Base-by-base conservation (phyloP, 2,113 vertebrate genomes). In the Gnathonemus echidnorhynchus region DNA sequence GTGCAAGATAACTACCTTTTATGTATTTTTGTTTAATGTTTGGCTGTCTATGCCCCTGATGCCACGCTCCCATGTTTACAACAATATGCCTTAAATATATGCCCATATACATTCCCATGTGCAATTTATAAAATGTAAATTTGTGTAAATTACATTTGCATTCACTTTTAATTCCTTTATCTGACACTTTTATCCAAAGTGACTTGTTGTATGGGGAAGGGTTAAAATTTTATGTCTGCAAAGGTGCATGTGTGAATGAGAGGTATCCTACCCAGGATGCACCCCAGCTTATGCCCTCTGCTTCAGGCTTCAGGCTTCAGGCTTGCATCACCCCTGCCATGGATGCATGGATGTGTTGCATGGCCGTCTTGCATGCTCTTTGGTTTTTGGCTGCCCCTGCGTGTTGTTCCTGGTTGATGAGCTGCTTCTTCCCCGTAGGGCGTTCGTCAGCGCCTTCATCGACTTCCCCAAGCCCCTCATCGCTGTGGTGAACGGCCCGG, bases 381-480 rank as follows among this genome's bases (percentile, higher is more conserved):
- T 66, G 5, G 10, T 85, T 24, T 4, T 19, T 4, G 45, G 6
- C 42, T 24, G 0, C 3, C 35, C 24, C 19, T 85, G 83, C 17
- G 19, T 2, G 45, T 85, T n/a, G 39, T 48, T 87, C 31, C 27
- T 11, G 24, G 45, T 21, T 7, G 17, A 19, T 31, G 62, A 89
- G 17, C 0, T 39, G 11, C 27, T 6, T 48, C 21, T 89, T n/a
- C 7, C 88, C 48, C 91, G 1, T 91, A 97, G 97, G 89, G 87
- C 92, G 0, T 97, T 96, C 13, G 96, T 98, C 49, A 92, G 1
- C 24, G 88, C 90, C 11, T 97, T 97, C 90, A 98, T 98, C 49
- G 96, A 98, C 92, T 98, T 98, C 77, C 97, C 97, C 3, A 98
- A 98, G 89, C 97, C 97, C 42, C 93, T 98, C 89, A 87, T 97